Percentiles rank a stretch among this genome's conserved stretches.
phyloP scores from a whole-genome alignment of 2,113 vertebrate species.

The Ifrita kowaldi region DNA sequence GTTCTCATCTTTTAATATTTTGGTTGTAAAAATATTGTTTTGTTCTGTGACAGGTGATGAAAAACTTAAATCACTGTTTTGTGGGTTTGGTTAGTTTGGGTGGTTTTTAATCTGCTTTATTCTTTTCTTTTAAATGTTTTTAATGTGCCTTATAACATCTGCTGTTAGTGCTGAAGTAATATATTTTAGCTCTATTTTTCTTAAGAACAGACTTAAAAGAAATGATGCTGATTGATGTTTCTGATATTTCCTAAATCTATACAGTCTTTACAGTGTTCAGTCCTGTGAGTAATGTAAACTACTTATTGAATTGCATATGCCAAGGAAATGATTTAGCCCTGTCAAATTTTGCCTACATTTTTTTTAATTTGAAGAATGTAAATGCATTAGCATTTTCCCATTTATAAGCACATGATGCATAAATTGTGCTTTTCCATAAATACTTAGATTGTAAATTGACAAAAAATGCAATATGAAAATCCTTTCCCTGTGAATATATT shows the following conservation, averaged over 20 bases:
- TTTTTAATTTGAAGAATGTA: conserved; percentile 3
- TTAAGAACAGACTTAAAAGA: conserved; percentile 7
- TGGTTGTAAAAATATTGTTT: neutral
- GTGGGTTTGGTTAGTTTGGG: neutral
- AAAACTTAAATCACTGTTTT: neutral
- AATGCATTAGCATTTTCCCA: conserved; percentile 4
- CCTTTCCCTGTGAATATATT: neutral
- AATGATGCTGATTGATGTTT: neutral
- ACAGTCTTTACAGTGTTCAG: neutral
- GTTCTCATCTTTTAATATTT: neutral
- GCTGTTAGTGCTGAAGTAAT: neutral
- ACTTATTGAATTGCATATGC: neutral
- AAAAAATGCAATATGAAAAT: conserved; percentile 20
- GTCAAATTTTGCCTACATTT: neutral
- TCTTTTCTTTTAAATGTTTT: neutral
- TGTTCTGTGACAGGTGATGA: neutral
- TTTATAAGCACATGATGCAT: conserved; percentile 13
- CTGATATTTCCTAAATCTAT: neutral
- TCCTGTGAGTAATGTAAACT: conserved; percentile 14
- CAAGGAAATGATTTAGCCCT: conserved; percentile 7
- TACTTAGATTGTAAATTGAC: conserved; percentile 23
- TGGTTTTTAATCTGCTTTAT: neutral
- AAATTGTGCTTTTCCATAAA: conserved; percentile 19
- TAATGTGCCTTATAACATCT: neutral
- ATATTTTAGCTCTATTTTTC: conserved; percentile 21